Percentiles rank a stretch among this genome's conserved stretches.
Conservation (phyloP, 2,797 vertebrate genomes). For the Artibeus lituratus region DNA sequence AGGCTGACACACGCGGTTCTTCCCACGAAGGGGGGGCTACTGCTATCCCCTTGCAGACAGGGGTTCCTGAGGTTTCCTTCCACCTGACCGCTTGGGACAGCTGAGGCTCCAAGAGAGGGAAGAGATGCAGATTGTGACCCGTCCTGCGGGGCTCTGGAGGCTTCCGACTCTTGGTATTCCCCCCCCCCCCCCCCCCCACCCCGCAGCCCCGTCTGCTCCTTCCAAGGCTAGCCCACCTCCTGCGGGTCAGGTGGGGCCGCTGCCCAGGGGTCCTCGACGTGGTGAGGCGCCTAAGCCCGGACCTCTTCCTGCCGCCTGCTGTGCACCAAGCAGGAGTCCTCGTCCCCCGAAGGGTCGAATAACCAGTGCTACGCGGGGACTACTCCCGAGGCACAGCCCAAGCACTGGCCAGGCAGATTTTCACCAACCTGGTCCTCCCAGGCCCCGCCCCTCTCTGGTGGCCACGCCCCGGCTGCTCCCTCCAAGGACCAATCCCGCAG, state of each 20-base stretch:
- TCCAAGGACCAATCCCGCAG: not conserved
- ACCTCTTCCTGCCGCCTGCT: not conserved
- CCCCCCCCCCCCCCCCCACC: too few species aligned
- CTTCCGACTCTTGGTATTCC: not conserved
- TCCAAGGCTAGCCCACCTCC: not conserved
- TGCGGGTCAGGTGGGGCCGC: too few species aligned
- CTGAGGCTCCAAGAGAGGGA: not conserved
- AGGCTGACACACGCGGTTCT: not conserved
- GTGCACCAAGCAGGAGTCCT: not conserved
- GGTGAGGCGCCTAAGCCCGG: not conserved
- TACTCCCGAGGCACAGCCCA: not conserved
- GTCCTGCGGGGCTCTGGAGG: not conserved
- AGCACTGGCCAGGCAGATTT: not conserved
- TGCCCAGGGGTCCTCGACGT: not conserved
- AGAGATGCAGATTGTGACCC: not conserved
- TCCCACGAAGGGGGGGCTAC: accelerated
- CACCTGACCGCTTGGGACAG: not conserved
- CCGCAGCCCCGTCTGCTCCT: not conserved
- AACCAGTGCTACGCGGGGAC: not conserved
- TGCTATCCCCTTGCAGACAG: not conserved
- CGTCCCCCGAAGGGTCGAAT: too few species aligned
- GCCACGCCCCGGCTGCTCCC: not conserved
- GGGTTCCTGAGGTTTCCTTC: not conserved
- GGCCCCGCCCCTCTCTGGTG: not conserved
- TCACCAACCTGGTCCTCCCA: accelerated